Conservation (phyloP, 2,797 vertebrate species). For the Syncerus caffer region DNA sequence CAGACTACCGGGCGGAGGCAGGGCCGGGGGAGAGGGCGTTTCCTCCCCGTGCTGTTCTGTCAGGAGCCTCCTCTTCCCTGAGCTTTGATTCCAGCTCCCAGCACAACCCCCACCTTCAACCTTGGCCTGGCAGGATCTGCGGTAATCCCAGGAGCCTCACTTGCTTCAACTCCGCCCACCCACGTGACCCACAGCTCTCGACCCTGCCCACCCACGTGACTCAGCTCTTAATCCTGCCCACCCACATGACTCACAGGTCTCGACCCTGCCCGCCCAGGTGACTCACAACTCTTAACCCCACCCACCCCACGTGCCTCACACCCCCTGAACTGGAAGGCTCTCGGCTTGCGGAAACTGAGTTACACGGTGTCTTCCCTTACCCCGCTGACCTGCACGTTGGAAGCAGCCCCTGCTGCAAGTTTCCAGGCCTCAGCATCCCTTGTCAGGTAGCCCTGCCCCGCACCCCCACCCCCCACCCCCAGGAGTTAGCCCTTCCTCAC, state of each 20-base stretch:
- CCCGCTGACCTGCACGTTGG: not conserved
- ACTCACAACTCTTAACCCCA: not conserved
- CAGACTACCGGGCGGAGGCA: not conserved
- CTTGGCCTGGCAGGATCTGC: too few relatives aligned
- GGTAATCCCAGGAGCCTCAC: not conserved
- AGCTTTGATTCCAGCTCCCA: not conserved
- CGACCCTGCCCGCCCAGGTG: fast-evolving
- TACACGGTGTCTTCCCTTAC: fast-evolving
- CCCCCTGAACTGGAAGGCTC: not conserved
- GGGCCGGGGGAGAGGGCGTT: not conserved
- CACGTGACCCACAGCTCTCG: fast-evolving
- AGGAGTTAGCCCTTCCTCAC: not conserved
- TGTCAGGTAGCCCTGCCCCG: fast-evolving
- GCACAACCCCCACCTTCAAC: not conserved
- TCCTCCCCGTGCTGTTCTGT: fast-evolving
- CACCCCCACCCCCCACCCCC: not conserved
- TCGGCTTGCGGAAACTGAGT: not conserved
- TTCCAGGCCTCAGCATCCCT: too few relatives aligned
- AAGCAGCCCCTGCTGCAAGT: too few relatives aligned
- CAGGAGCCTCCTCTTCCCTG: not conserved
- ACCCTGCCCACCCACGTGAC: fast-evolving
- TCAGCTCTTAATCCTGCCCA: not conserved
- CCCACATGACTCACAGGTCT: not conserved
- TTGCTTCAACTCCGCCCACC: not conserved
- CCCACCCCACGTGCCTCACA: not conserved